A percentile compares a stretch with the other conserved stretches of the same genome.
phyloP scores from a whole-genome alignment of 2,113 vertebrate genomes.

The Protomyctophum bolini region DNA sequence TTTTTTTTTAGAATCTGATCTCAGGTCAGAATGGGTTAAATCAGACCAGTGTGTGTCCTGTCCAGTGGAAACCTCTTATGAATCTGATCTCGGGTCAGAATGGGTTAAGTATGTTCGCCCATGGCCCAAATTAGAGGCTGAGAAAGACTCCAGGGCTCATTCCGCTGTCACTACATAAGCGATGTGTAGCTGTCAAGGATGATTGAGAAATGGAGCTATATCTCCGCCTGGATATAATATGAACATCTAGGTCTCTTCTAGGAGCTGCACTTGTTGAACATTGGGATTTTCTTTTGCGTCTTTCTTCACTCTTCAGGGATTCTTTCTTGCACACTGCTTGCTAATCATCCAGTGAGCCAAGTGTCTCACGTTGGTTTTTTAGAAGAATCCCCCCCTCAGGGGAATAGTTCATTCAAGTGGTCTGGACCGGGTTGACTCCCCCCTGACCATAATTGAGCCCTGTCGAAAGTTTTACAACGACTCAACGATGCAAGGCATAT shows the following conservation, averaged over 20 bases:
- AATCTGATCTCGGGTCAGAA: too few species aligned
- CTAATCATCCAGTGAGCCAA: constrained; percentile 3
- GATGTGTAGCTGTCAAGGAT: neutral
- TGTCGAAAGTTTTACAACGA: constrained; percentile 2
- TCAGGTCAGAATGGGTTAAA: too few species aligned
- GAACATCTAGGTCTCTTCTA: neutral
- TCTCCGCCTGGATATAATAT: neutral
- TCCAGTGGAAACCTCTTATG: too few species aligned
- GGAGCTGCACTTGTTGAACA: constrained; percentile 2
- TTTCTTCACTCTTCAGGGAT: neutral
- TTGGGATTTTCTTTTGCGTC: neutral
- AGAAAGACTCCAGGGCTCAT: constrained; percentile 20
- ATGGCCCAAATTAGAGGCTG: constrained; percentile 31
- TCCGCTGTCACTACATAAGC: constrained; percentile 20
- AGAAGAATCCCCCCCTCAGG: neutral
- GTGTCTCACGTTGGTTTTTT: neutral
- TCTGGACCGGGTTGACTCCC: neutral
- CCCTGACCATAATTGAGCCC: constrained; percentile 25
- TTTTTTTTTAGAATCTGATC: too few species aligned
- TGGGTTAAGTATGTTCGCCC: constrained; percentile 2
- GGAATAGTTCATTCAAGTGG: neutral
- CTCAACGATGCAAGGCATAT: neutral
- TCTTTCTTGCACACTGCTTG: neutral
- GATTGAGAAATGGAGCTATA: neutral
- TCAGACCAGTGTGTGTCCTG: too few species aligned